Evolutionary conservation across 2,797 vertebrate species (phyloP).

Genomic region (Xiphorhynchus erythropygius): DNA sequence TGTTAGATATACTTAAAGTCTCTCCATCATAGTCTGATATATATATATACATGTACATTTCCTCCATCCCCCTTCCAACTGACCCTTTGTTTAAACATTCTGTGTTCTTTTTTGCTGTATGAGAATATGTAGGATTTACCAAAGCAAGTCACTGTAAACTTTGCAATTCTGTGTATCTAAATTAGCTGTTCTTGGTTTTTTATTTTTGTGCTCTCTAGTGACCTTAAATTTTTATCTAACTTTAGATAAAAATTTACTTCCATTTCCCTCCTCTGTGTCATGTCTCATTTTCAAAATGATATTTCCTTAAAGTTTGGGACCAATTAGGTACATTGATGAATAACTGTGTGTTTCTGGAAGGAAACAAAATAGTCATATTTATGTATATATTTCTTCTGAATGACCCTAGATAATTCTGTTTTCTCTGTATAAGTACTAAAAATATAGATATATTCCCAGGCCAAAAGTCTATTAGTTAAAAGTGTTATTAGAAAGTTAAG

Average conservation of each 20-base stretch:
- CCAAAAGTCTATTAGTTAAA: not conserved
- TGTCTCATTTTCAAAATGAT: not conserved
- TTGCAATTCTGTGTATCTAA: not conserved
- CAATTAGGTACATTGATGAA: not conserved
- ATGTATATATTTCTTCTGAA: not conserved
- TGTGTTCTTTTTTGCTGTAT: not conserved
- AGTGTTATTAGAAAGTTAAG: not conserved
- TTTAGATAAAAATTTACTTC: not conserved
- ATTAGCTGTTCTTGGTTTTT: not conserved
- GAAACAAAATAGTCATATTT: not conserved
- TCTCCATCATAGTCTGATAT: not conserved
- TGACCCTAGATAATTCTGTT: not conserved
- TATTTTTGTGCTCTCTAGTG: not conserved
- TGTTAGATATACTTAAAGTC: not conserved
- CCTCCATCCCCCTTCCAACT: fast-evolving
- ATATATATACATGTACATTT: not conserved
- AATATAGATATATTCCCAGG: not conserved
- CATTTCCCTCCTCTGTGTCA: not conserved
- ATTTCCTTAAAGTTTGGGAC: not conserved
- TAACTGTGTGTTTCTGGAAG: not conserved
- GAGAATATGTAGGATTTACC: not conserved
- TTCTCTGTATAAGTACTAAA: not conserved
- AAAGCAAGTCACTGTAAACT: not conserved
- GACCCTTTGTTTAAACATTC: not conserved
- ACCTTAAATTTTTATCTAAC: not conserved